Evolutionary conservation across 2,797 vertebrate species (phyloP), one percentile per base, ranked within the genome.

Genomic region (Botia kubotai): DNA sequence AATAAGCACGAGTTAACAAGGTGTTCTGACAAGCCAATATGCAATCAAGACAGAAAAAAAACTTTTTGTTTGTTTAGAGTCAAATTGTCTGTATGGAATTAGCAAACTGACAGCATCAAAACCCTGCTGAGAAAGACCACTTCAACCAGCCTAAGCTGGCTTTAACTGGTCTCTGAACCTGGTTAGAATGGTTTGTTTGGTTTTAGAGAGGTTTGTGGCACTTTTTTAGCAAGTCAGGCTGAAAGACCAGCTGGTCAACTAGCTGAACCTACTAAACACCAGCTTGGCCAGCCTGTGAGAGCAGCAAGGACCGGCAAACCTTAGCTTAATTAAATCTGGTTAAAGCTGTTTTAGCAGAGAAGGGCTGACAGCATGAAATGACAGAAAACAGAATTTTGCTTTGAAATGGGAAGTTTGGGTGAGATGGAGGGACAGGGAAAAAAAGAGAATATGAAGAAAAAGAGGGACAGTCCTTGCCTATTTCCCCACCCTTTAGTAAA

Each of bases 361-460:
- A 62, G 62, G 6, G 39, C 74, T 65, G 58, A 76, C 57, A 14
- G 16, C 2, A 5, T 55, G 48, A 78, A 83, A 75, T 77, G 63
- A 75, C 58, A 63, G 13, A 16, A 17, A 48, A 69, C 26, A 67
- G 66, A 85, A 71, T 86, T 83, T 76, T 86, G 16, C 58, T 68
- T 43, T 11, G 14, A 86, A 86, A 79, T 12, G 60, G 72, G 81
- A 83, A 85, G 75, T 74, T 17, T 17, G 6, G 13, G 16, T 7
- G 72, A 81, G 7, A 3, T n/a, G 50, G 29, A 58, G 2, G 3
- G 4, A 26, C 29, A 58, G 2, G 2, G 4, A 26, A 43, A 65
- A 66, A 53, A 66, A 39, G 19, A 50, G 39, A 53, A 65, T 6
- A 53, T 36, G 80, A 75, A 75, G 77, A 46, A 67, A 36, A 77